Conservation (phyloP, 2,797 vertebrate genomes). For the Amphiprion clarkii region DNA sequence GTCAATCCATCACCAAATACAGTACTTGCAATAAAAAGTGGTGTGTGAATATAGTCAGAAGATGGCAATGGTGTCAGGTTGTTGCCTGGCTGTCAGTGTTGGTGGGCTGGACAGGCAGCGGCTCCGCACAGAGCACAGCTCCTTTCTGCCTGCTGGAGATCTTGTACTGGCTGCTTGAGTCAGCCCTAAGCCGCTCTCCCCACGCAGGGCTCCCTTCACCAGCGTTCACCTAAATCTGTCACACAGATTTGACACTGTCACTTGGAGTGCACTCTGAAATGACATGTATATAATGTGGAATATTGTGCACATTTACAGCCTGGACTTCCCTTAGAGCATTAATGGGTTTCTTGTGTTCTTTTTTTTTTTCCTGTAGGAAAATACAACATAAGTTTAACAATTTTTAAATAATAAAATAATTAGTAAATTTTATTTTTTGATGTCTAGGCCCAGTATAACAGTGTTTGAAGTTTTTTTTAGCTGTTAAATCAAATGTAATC, state of each 20-base stretch:
- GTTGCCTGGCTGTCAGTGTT: slow-evolving; percentile 58
- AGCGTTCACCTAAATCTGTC: slow-evolving; percentile 99
- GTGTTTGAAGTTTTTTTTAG: not conserved
- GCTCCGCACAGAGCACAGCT: slow-evolving; percentile 69
- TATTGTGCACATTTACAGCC: slow-evolving; percentile 99
- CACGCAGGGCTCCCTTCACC: slow-evolving; percentile 91
- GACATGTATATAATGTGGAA: slow-evolving; percentile 99
- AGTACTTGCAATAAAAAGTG: slow-evolving; percentile 20
- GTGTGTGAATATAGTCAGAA: slow-evolving; percentile 66
- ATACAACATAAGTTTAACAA: not conserved
- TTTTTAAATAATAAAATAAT: not conserved
- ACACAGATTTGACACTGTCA: slow-evolving; percentile 99
- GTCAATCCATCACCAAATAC: slow-evolving; percentile 20
- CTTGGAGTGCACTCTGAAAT: slow-evolving; percentile 93
- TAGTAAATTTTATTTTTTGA: not conserved
- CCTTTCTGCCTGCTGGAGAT: slow-evolving; percentile 90
- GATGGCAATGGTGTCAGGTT: slow-evolving; percentile 75
- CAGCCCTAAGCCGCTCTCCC: slow-evolving; percentile 91
- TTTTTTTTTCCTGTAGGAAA: not conserved
- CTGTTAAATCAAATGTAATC: not conserved
- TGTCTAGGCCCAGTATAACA: not conserved
- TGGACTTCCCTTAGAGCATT: slow-evolving; percentile 82
- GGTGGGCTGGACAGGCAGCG: slow-evolving; percentile 67
- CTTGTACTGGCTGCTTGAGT: slow-evolving; percentile 90
- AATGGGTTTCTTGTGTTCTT: slow-evolving; percentile 48